Percentiles rank a stretch among this genome's conserved stretches.
Evolutionary conservation across 2,888 invertebrate genomes (phyloP).

Genomic region (Fragum whitleyi): DNA sequence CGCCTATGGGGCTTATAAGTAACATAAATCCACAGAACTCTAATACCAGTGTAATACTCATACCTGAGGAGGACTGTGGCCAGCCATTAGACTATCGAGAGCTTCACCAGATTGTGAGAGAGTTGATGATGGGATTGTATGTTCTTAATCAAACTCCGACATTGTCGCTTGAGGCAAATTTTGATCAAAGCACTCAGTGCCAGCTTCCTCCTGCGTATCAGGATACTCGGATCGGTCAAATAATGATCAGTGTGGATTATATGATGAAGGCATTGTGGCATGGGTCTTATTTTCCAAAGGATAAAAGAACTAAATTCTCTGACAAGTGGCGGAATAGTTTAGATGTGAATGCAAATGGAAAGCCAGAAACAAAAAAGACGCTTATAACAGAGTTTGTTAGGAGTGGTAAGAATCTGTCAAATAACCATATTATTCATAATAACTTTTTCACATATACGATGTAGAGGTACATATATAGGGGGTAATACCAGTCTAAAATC

Average conservation of each 20-base stretch:
- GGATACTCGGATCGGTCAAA: slow-evolving; percentile 83
- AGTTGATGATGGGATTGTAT: slow-evolving; percentile 84
- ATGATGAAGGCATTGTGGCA: slow-evolving; percentile 85
- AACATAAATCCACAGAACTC: slow-evolving; percentile 75
- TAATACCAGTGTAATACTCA: slow-evolving; percentile 73
- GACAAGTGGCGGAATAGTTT: slow-evolving; percentile 84
- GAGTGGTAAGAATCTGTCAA: slow-evolving; percentile 79
- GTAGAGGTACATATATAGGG: no score
- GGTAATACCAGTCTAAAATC: no score
- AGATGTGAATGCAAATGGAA: slow-evolving; percentile 82
- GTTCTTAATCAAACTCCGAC: slow-evolving; percentile 84
- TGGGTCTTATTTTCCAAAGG: slow-evolving; percentile 84
- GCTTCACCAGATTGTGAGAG: slow-evolving; percentile 84
- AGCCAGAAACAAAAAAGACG: slow-evolving; percentile 83
- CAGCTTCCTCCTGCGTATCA: slow-evolving; percentile 84
- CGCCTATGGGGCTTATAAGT: slow-evolving; percentile 82
- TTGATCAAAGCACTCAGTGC: slow-evolving; percentile 83
- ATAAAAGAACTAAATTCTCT: slow-evolving; percentile 84
- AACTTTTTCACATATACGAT: no score
- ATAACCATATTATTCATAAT: no score
- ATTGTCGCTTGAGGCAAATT: slow-evolving; percentile 83
- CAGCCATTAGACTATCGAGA: slow-evolving; percentile 81
- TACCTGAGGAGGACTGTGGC: slow-evolving; percentile 72
- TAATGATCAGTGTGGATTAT: slow-evolving; percentile 84
- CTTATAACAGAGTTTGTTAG: slow-evolving; percentile 82